A percentile compares a stretch with the other conserved stretches of the same genome.
Evolutionary conservation across 2,113 vertebrate species (phyloP).

Genomic region (Poeciliopsis turrubarensis): DNA sequence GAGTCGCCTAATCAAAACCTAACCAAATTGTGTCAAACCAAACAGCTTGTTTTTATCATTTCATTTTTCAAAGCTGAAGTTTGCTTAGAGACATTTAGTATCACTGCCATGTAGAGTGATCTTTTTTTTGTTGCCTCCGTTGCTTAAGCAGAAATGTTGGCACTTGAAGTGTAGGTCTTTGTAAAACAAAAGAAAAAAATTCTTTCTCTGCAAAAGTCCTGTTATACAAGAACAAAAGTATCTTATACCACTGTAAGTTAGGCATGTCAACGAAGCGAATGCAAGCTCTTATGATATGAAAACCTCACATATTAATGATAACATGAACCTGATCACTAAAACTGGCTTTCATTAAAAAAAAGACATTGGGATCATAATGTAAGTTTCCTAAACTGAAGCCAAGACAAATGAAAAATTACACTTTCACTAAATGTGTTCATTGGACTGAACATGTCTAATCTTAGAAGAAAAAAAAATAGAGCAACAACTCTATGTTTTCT

Average conservation of each 20-base stretch:
- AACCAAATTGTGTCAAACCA: background rate
- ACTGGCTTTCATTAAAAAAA: background rate
- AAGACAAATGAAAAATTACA: no score
- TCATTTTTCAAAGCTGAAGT: background rate
- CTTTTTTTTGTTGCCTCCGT: no score
- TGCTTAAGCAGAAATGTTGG: background rate
- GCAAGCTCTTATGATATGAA: background rate
- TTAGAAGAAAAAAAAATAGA: no score
- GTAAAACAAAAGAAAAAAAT: background rate
- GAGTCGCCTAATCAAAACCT: background rate
- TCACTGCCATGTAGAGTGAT: background rate
- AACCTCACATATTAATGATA: background rate
- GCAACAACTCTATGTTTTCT: background rate
- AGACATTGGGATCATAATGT: background rate
- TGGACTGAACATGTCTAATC: background rate
- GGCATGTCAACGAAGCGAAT: background rate
- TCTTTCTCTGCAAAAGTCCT: background rate
- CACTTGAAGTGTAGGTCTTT: no score
- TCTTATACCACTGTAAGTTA: background rate
- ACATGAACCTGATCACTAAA: background rate
- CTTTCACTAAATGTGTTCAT: no score
- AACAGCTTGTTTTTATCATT: background rate
- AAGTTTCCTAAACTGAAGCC: background rate
- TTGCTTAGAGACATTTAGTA: background rate
- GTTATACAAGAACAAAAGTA: background rate